Evolutionary conservation across 1,140 invertebrate species (phyloP), one percentile per base, ranked within the genome.

Genomic region (Colletes gigas): DNA sequence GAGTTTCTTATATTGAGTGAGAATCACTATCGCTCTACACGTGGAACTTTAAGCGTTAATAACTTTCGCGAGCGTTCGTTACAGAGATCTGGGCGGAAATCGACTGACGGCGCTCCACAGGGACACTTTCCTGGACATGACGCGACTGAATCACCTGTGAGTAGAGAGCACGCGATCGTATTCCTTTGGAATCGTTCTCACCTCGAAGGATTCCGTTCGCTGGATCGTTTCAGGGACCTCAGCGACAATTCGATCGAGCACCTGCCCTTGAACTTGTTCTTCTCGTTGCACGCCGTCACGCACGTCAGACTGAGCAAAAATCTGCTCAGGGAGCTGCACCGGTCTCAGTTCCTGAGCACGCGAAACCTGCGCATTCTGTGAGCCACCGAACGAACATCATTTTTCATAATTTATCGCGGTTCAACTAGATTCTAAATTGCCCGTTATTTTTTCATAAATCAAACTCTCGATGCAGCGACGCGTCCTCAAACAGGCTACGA

Each of bases 211-310:
- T 10, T 9, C 30, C 19, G 3, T n/a, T 12, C 1, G 8, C 12
- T 44, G 17, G 41, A 67, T 79, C 8, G n/a, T 92, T 92, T 17
- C 90, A 95, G 95, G 78, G 97, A 98, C 89, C 92, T 97, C 79
- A 97, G 96, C 74, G 95, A 97, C 88, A 98, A 98, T 90, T 92
- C 95, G 66, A 94, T 98, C 6, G 96, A 97, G 88, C 96, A 96
- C 90, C 91, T 98, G 39, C 96, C 97, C 1, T 93, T 95, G 9
- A 95, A 95, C 79, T 93, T 97, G 77, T 97, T 98, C 76, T 95
- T 96, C 82, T 94, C 96, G 55, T 90, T 98, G 73, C 94, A 96
- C 66, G 96, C 95, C 87, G 92, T 97, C 7, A 94, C 95, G 50
- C 96, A 96, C 89, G 87, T 97, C 94, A 94, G 96, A 78, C 89